A percentile compares a stretch with the other conserved stretches of the same genome.
phyloP scores from a whole-genome alignment of 2,888 invertebrate species.

The Agrochola macilenta region DNA sequence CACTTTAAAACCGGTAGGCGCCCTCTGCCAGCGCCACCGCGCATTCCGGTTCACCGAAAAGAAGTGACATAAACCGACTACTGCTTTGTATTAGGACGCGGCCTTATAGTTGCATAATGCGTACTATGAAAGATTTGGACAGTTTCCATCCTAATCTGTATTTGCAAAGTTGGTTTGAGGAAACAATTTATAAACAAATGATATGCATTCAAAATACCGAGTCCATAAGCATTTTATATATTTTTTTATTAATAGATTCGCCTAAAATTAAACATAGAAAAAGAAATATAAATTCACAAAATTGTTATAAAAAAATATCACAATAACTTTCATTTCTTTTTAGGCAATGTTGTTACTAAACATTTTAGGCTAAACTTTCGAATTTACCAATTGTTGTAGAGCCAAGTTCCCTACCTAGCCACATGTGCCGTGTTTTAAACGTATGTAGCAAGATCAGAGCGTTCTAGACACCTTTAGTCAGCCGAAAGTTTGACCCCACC shows the following conservation, averaged over 20 bases:
- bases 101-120: too few species aligned
- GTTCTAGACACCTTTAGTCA: not conserved
- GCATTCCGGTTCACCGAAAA: too few species aligned
- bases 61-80: too few species aligned
- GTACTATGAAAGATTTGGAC: not conserved
- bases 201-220: slow-evolving; percentile 20
- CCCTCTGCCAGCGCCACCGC: too few species aligned
- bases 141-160: not conserved
- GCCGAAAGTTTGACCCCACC: not conserved
- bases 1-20: too few species aligned
- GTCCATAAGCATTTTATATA: slow-evolving; percentile 50
- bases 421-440: slow-evolving; percentile 33
- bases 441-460: not conserved
- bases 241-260: slow-evolving; percentile 45
- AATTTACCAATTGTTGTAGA: slow-evolving; percentile 45
- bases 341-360: slow-evolving; percentile 5
- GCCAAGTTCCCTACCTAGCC: slow-evolving; percentile 19
- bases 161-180: slow-evolving; percentile 19
- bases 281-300: not conserved
- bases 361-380: slow-evolving; percentile 37
- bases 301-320: not conserved
- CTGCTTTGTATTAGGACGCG: too few species aligned
- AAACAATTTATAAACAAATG: slow-evolving; percentile 17
- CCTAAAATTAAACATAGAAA: slow-evolving; percentile 10
- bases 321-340: slow-evolving; percentile 8